phyloP scores from a whole-genome alignment of 2,797 vertebrate species.

The Myoxocephalus aenaeus region DNA sequence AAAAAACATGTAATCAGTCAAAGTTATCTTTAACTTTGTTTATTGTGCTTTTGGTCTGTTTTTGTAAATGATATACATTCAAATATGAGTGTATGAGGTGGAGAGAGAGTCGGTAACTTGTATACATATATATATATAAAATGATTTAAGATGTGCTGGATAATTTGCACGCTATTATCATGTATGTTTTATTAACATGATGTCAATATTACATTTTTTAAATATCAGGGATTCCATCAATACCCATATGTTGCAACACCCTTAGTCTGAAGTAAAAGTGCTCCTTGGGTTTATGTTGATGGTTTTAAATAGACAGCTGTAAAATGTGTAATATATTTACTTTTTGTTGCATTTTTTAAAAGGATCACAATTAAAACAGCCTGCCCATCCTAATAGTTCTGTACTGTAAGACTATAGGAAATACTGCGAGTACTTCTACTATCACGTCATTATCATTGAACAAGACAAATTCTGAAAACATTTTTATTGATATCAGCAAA shows the following conservation, averaged over 20 bases:
- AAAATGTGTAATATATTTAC: neutral
- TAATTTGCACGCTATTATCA: neutral
- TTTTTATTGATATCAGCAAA: conserved; percentile 67
- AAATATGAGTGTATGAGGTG: neutral
- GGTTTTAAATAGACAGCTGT: neutral
- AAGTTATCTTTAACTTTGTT: too few relatives aligned
- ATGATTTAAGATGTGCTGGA: neutral
- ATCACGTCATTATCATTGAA: neutral
- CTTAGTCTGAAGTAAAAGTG: neutral
- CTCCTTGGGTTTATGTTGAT: neutral
- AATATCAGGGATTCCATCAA: too few relatives aligned
- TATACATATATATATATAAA: neutral
- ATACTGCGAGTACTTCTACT: neutral
- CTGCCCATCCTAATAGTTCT: neutral
- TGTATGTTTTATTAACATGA: neutral
- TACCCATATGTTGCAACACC: too few relatives aligned
- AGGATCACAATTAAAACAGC: neutral
- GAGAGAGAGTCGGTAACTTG: neutral
- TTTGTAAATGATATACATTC: too few relatives aligned
- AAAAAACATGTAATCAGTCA: too few relatives aligned
- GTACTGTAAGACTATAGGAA: too few relatives aligned
- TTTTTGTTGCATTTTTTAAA: neutral
- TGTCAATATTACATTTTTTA: neutral
- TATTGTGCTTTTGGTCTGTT: too few relatives aligned
- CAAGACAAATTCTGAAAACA: conserved; percentile 46